Conservation (phyloP, 2,888 invertebrate genomes). For the Idaea dimidiata region DNA sequence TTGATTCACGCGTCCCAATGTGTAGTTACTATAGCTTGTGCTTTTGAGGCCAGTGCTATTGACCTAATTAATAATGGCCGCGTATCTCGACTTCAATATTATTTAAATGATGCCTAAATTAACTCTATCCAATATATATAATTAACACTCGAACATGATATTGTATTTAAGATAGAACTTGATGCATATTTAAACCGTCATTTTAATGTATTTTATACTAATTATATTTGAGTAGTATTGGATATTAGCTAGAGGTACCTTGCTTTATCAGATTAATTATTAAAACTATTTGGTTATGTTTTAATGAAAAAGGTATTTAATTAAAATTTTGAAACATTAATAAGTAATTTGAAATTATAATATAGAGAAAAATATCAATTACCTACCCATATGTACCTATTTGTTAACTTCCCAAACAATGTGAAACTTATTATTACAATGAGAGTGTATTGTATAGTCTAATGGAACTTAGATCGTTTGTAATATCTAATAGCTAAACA, state of each 20-base stretch:
- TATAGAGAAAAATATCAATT: too few species aligned
- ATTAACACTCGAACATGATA: neutral
- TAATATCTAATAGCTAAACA: neutral
- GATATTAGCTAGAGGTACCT: neutral
- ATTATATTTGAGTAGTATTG: neutral
- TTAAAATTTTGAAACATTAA: too few species aligned
- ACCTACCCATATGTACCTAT: too few species aligned
- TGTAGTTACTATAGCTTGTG: constrained; percentile 6
- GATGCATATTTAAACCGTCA: neutral
- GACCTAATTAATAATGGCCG: constrained; percentile 38
- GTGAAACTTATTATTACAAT: too few species aligned
- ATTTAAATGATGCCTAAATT: neutral
- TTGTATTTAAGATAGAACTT: neutral
- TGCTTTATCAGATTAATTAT: too few species aligned
- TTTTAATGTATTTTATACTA: neutral
- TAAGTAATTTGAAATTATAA: too few species aligned
- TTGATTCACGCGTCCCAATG: neutral
- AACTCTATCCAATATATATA: neutral
- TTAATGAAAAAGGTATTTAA: too few species aligned
- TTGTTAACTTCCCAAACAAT: too few species aligned
- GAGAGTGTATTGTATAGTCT: neutral
- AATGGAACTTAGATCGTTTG: neutral
- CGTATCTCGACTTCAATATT: neutral
- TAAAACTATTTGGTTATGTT: too few species aligned
- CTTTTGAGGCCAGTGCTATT: constrained; percentile 56